phyloP scores from a whole-genome alignment of 1,140 invertebrate genomes.

The Adelges cooleyi region DNA sequence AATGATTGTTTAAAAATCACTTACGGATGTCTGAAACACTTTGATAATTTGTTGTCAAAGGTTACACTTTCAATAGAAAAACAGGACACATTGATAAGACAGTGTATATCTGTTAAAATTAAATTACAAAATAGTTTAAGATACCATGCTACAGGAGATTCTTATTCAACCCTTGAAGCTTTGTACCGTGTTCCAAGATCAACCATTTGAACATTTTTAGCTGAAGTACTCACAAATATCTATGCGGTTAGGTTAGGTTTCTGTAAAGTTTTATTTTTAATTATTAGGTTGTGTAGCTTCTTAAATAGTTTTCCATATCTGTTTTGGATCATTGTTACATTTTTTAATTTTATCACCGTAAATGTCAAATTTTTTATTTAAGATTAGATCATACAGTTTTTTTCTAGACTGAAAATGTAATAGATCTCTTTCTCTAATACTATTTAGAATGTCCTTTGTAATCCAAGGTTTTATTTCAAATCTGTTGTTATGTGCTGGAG shows the following conservation, averaged over 20 bases:
- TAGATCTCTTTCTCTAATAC: neutral
- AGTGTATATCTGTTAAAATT: conserved; percentile 1
- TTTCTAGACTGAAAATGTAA: neutral
- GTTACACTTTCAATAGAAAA: neutral
- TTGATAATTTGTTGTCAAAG: conserved; percentile 15
- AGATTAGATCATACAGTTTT: neutral
- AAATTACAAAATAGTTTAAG: neutral
- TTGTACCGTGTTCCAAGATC: conserved; percentile 5
- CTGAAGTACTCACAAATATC: too few species aligned
- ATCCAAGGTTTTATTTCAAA: conserved; percentile 2
- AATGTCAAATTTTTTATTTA: neutral
- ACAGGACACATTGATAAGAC: neutral
- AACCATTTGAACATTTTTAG: conserved; percentile 1
- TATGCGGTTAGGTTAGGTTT: too few species aligned
- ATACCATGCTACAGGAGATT: conserved; percentile 1
- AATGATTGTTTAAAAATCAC: conserved; percentile 9
- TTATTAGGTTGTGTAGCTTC: too few species aligned
- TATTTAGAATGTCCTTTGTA: neutral
- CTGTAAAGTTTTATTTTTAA: too few species aligned
- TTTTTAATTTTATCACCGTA: too few species aligned
- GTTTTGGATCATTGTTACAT: too few species aligned
- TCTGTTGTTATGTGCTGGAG: neutral
- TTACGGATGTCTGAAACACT: conserved; percentile 3
- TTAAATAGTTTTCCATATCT: too few species aligned
- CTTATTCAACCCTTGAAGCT: neutral